Conservation (phyloP, 2,888 invertebrate species). For the Netelia inedita region DNA sequence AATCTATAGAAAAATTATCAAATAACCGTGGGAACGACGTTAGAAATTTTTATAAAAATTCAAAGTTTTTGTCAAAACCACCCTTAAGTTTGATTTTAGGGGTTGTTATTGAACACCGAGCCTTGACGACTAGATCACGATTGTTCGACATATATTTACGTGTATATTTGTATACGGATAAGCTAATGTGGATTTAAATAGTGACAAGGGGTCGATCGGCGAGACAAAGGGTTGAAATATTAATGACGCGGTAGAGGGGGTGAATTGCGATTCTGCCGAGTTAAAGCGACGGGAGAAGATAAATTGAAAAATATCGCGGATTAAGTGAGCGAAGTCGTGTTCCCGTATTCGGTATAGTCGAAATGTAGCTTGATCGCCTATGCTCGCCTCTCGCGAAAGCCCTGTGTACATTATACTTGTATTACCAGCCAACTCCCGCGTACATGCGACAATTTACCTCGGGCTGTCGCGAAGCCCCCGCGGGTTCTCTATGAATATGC, state of each 20-base stretch:
- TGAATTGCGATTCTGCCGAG: neutral
- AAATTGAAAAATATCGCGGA: neutral
- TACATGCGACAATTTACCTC: slow-evolving; percentile 37
- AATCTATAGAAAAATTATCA: no score
- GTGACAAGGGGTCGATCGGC: neutral
- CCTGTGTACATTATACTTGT: neutral
- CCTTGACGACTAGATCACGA: no score
- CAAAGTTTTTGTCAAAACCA: no score
- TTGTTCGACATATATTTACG: no score
- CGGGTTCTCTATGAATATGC: slow-evolving; percentile 31
- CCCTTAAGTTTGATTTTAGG: no score
- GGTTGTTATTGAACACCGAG: no score
- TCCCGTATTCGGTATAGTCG: neutral
- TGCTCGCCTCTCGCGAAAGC: slow-evolving; percentile 2
- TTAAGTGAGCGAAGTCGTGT: slow-evolving; percentile 6
- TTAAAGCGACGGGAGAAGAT: neutral
- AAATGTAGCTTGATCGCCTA: neutral
- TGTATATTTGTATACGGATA: no score
- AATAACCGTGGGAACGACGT: no score
- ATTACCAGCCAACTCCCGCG: slow-evolving; percentile 29
- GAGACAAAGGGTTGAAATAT: neutral
- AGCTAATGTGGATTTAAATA: neutral
- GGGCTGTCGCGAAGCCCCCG: slow-evolving; percentile 21
- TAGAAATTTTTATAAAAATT: no score
- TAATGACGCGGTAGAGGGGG: neutral